Conservation (phyloP, 2,113 vertebrate genomes). For the Nanger granti region DNA sequence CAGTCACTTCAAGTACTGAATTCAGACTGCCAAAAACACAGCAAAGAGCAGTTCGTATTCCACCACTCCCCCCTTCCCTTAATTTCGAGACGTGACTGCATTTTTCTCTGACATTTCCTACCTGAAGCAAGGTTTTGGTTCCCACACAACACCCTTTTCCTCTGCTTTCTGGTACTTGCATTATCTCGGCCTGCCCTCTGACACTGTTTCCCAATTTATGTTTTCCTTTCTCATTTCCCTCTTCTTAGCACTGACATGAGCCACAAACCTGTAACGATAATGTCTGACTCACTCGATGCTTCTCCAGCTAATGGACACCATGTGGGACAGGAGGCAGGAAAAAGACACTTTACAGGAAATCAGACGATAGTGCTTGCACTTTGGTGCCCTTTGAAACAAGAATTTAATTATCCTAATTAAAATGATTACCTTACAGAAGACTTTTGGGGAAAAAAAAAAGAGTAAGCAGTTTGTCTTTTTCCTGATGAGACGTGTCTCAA, state of each 20-base stretch:
- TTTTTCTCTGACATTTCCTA: conserved; percentile 39
- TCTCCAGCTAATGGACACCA: conserved; percentile 54
- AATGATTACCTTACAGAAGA: conserved; percentile 61
- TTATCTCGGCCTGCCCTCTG: conserved; percentile 56
- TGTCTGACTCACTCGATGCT: conserved; percentile 56
- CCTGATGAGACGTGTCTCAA: conserved; percentile 19
- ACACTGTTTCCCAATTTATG: conserved; percentile 55
- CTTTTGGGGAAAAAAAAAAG: conserved; percentile 6
- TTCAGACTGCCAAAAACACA: background rate
- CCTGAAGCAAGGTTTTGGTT: conserved; percentile 57
- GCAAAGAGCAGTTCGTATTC: background rate
- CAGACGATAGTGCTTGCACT: conserved; percentile 48
- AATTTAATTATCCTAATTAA: conserved; percentile 68
- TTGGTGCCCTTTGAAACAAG: conserved; percentile 53
- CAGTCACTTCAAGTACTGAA: conserved; percentile 3
- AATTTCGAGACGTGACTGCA: background rate
- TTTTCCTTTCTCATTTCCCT: conserved; percentile 64
- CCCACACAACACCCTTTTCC: conserved; percentile 46
- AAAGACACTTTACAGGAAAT: conserved; percentile 52
- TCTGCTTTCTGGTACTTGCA: conserved; percentile 46
- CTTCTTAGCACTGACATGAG: conserved; percentile 37
- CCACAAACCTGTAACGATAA: conserved; percentile 51
- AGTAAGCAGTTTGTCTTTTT: conserved; percentile 50
- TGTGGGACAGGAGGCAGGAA: conserved; percentile 52
- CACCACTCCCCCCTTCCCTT: background rate